Base-by-base conservation (phyloP, 2,797 vertebrate species). In the Todus mexicanus region DNA sequence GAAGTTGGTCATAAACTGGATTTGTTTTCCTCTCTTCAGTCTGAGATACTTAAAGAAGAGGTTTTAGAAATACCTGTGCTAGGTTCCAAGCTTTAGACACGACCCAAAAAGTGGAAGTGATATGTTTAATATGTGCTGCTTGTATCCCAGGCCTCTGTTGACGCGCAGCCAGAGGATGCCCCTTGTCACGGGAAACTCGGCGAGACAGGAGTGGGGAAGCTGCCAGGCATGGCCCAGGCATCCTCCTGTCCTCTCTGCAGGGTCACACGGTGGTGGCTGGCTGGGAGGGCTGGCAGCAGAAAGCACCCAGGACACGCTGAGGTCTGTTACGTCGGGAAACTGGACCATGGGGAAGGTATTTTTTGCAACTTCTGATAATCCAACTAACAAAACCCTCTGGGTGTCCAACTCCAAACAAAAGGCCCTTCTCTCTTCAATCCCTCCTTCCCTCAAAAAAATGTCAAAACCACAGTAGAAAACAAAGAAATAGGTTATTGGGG, bases 121-220 rank as follows among this genome's bases (percentile, higher is more conserved):
- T 33, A 5, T 3, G 17, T 53, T 6, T 11, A 6, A 22, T 11
- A 37, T 18, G 2, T 4, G n/a, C 25, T 9, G 8, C 8, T n/a
- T 1, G 0, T 37, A 5, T 1, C 16, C n/a, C 33, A 23, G 35
- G 31, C 4, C 15, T 11, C 50, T 13, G 57, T n/a, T 3, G 59
- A 14, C 1, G 1, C 1, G 1, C 11, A 20, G 71, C 43, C 40
- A 12, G 35, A 79, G 56, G 27, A 22, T 17, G 20, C 2, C 33
- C 38, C 31, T 22, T 13, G 57, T 20, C 4, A 5, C 3, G 0
- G 35, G n/a, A 29, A 35, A 18, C 22, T 20, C 12, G 4, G 53
- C 1, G 3, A 27, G 31, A 12, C 50, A 5, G 1, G 8, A 40
- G 37, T 0, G 1, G 35, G 63, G 40, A 27, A 18, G 35, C 25